phyloP scores from a whole-genome alignment of 2,797 vertebrate species.

The Scarus forsteni region DNA sequence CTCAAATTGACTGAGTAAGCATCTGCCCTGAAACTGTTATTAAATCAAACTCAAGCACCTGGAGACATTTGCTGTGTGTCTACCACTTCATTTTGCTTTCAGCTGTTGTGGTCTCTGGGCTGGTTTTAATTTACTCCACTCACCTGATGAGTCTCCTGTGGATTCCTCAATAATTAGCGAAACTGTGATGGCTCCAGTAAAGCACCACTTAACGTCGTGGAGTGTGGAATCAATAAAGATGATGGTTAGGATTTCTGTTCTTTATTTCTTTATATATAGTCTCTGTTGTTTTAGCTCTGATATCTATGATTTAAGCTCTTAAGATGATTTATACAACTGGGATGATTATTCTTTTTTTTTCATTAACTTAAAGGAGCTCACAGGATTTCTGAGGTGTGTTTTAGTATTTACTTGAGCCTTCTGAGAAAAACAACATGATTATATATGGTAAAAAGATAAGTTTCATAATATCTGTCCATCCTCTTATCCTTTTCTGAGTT shows the following conservation, averaged over 20 bases:
- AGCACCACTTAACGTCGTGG: slow-evolving; percentile 8
- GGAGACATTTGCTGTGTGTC: not conserved
- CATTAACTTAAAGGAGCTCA: too few relatives aligned
- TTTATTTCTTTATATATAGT: not conserved
- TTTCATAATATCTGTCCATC: too few relatives aligned
- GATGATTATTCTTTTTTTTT: too few relatives aligned
- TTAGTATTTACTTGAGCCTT: too few relatives aligned
- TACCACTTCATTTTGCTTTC: slow-evolving; percentile 15
- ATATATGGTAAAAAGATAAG: too few relatives aligned
- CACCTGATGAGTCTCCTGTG: slow-evolving; percentile 31
- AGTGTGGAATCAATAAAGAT: slow-evolving; percentile 30
- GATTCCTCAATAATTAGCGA: slow-evolving; percentile 44
- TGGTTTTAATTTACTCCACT: slow-evolving; percentile 40
- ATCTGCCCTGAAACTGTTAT: not conserved
- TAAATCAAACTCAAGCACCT: slow-evolving; percentile 18
- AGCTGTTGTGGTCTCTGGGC: slow-evolving; percentile 19
- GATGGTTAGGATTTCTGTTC: slow-evolving; percentile 8
- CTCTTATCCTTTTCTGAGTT: too few relatives aligned
- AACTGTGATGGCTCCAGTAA: slow-evolving; percentile 26
- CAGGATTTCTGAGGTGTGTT: too few relatives aligned
- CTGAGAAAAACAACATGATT: too few relatives aligned
- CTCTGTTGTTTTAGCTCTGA: not conserved
- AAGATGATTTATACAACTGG: not conserved
- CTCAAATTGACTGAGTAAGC: slow-evolving; percentile 5
- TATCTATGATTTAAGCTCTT: not conserved